phyloP scores from a whole-genome alignment of 2,113 vertebrate species.

The Triplophysa tibetana region DNA sequence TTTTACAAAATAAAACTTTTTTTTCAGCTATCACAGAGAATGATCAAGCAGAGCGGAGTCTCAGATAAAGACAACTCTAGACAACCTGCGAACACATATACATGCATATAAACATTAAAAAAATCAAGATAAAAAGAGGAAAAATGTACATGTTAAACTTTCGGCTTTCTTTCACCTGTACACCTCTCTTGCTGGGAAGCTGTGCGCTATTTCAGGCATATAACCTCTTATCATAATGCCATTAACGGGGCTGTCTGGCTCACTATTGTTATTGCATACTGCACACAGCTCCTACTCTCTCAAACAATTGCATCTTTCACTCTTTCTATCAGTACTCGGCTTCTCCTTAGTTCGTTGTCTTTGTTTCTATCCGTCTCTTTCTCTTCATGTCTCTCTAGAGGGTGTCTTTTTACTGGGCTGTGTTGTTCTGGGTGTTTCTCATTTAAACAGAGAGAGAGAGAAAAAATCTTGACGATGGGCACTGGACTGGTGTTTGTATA shows the following conservation, averaged over 20 bases:
- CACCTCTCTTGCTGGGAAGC: conserved; percentile 53
- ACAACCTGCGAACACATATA: conserved; percentile 62
- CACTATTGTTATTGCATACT: conserved; percentile 15
- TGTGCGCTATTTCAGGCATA: conserved; percentile 40
- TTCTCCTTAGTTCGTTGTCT: conserved; percentile 20
- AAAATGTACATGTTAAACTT: conserved; percentile 68
- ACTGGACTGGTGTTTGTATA: conserved; percentile 46
- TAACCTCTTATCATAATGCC: conserved; percentile 40
- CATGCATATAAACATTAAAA: conserved; percentile 64
- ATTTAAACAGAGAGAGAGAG: conserved; percentile 61
- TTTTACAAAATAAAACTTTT: conserved; percentile 4
- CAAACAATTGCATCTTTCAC: conserved; percentile 37
- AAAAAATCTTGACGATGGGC: conserved; percentile 47
- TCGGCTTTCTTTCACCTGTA: conserved; percentile 68
- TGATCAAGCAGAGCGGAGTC: conserved; percentile 55
- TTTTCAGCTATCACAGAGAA: conserved; percentile 52
- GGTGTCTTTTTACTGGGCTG: conserved; percentile 60
- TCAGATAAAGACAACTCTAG: conserved; percentile 66
- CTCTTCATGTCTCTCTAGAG: conserved; percentile 35
- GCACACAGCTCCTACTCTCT: conserved; percentile 36
- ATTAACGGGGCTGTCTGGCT: conserved; percentile 30
- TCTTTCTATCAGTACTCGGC: conserved; percentile 32
- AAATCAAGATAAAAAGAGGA: conserved; percentile 57
- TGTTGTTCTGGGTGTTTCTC: conserved; percentile 63
- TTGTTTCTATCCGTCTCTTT: conserved; percentile 7